These are phyloP conservation scores for Hermatobates lingyangjiaoensis DNA, from an alignment of 1,140 invertebrate species.

Conservation along the genomic window DNA sequence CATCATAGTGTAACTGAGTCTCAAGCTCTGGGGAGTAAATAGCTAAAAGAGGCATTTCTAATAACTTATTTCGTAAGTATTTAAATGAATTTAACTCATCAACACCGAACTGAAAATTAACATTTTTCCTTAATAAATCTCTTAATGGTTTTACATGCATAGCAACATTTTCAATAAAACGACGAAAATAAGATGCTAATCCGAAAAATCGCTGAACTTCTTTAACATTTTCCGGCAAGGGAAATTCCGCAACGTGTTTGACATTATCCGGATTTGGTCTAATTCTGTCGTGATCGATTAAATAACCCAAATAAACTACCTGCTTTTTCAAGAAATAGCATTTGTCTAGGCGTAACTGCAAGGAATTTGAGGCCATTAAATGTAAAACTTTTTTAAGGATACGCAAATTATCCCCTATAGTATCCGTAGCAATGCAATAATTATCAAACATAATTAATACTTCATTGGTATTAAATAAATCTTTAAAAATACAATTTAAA, in stretches of 20 bases:
- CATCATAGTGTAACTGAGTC: conserved; percentile 14
- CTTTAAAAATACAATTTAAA: conserved; percentile 16
- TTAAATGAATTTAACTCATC: conserved; percentile 4
- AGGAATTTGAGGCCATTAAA: neutral
- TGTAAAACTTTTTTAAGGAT: neutral
- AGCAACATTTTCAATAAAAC: neutral
- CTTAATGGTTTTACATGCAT: neutral
- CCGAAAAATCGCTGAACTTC: neutral
- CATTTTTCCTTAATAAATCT: neutral
- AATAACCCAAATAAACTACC: neutral
- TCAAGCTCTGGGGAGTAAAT: conserved; percentile 10
- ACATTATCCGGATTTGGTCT: neutral
- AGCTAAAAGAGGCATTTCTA: conserved; percentile 8
- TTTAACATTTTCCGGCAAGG: neutral
- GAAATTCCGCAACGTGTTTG: neutral
- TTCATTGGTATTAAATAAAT: conserved; percentile 13
- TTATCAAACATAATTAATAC: conserved; percentile 20
- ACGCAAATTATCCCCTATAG: conserved; percentile 6
- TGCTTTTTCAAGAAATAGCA: neutral
- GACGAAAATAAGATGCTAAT: neutral
- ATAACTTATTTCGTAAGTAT: neutral
- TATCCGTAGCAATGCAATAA: conserved; percentile 10
- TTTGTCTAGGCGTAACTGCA: neutral
- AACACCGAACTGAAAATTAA: neutral
- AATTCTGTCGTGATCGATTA: neutral